Conservation (phyloP, 2,113 vertebrate species). For the Cavia aperea region DNA sequence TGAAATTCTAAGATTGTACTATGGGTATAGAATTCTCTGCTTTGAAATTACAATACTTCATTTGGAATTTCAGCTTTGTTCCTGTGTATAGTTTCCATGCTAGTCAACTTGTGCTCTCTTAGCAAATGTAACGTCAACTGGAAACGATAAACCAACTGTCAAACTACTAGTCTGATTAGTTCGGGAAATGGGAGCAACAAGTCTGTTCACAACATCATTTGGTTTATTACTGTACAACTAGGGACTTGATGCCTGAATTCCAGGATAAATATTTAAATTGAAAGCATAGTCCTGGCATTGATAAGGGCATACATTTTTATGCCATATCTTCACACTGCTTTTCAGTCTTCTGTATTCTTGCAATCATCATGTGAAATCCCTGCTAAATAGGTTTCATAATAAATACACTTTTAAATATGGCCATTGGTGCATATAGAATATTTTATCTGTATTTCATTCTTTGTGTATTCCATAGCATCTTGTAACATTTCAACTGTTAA, state of each 20-base stretch:
- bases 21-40: too few species aligned
- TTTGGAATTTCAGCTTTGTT: neutral
- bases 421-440: neutral
- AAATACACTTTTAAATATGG: neutral
- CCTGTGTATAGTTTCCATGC: neutral
- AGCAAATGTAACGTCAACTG: neutral
- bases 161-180: neutral
- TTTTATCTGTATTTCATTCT: neutral
- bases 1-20: neutral
- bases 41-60: neutral
- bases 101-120: neutral
- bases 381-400: neutral
- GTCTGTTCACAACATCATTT: neutral
- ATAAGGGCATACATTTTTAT: neutral
- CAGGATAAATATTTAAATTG: neutral
- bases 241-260: neutral
- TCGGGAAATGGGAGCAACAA: neutral
- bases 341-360: neutral
- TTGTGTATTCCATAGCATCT: neutral
- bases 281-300: neutral
- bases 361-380: neutral
- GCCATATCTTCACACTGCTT: neutral
- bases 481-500: neutral
- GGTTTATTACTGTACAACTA: neutral
- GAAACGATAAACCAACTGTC: neutral